Base-by-base conservation (phyloP, 2,797 vertebrate species). In the Lateolabrax maculatus region DNA sequence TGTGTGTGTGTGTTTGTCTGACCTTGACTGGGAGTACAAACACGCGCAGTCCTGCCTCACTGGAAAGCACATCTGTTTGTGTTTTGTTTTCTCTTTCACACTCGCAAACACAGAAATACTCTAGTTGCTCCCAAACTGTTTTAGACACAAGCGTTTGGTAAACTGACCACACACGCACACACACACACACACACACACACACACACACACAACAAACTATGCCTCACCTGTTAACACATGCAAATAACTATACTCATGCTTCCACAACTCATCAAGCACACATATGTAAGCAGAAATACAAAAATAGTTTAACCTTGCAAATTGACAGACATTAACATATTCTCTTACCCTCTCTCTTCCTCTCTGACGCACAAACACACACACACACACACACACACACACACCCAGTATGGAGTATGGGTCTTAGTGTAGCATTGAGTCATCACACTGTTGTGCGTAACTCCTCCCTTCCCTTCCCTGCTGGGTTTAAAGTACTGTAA, bases 231-330 rank as follows among this genome's bases (percentile, higher is more conserved):
- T 64, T 78, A 74, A 71, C 46, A 72, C 41, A 74, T 80, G 67
- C 56, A 87, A 77, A 89, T 80, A 55, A 72, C 65, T 55, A 27
- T 48, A 67, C 69, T 78, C 60, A 57, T 75, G 53, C 65, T 58
- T 75, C 27, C 69, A 64, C 74, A 71, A 63, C 31, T 74, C 66
- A 19, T 75, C 53, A 81, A 65, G 19, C 53, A 85, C 65, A 85
- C 53, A 61, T 57, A 85, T 77, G 79, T 78, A 85, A 78, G 86
- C 67, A 84, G 10, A 80, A 71, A 81, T 43, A 68, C 66, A 80
- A 70, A 87, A 81, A 87, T 84, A 81, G 61, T 81, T 79, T 87
- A 83, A 90, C 77, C 83, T 90, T 87, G 84, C 52, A 83, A 82
- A 85, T 62, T 19, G 11, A 78, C 61, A 67, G 44, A 74, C 43